Evolutionary conservation across 2,888 invertebrate species (phyloP), one percentile per base, ranked within the genome.

Genomic region (Harpagoxenus sublaevis): DNA sequence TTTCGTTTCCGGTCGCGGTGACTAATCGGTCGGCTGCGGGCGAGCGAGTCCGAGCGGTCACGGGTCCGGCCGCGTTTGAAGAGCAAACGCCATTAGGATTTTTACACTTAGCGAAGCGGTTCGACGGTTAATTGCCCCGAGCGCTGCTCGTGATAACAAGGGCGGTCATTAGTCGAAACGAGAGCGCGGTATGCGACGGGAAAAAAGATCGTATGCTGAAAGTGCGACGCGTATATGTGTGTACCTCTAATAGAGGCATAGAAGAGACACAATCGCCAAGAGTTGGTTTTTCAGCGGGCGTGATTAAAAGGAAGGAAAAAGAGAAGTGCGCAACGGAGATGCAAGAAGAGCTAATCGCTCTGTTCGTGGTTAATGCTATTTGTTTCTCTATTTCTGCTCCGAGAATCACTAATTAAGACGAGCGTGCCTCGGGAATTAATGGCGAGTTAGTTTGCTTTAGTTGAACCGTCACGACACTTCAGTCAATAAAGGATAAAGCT

Each of bases 351-450:
- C 48, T 74, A 60, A 51, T 74, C 74, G 60, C 45, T 28, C 18
- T 6, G 18, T 35, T 73, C n/a, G 57, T 31, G 48, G 15, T 39
- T 79, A 48, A 23, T 48, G 23, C 60, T 74, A n/a, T 51, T 48
- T 74, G 48, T 74, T 48, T 48, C 35, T 60, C 35, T 48, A 48
- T 51, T 74, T 79, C n/a, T 79, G 39, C n/a, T 48, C 4, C 35
- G 48, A 74, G 60, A 51, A 23, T 74, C 9, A 35, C 91, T 92
- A 92, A 92, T 92, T 92, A 92, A 92, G 91, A 92, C 88, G 86
- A 89, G 92, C 89, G 89, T 91, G 87, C 83, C 66, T 75, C 63
- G 73, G 86, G 88, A 88, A 91, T 92, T 92, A 92, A 92, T 90
- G 89, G 91, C 88, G 68, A 23, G 71, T 88, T 73, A 81, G 79